phyloP scores from a whole-genome alignment of 35 echinoderm and acorn worm genomes.

The Hemicentrotus pulcherrimus region DNA sequence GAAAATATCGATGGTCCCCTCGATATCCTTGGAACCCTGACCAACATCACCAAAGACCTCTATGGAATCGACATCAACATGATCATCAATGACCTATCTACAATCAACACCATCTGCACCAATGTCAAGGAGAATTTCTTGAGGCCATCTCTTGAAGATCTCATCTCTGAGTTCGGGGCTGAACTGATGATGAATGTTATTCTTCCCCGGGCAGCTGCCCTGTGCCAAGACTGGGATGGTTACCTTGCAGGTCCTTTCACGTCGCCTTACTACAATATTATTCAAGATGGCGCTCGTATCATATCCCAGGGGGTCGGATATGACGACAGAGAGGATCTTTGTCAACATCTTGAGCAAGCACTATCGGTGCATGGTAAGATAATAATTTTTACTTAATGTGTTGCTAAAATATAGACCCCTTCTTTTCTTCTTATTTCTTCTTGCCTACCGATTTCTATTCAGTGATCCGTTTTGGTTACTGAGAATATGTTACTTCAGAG shows the following conservation, averaged over 20 bases:
- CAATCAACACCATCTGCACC: neutral
- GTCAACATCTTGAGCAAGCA: neutral
- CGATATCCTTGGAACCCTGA: neutral
- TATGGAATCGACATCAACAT: constrained; percentile 11
- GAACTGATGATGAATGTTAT: neutral
- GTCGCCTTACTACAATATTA: neutral
- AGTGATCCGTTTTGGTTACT: too few species aligned
- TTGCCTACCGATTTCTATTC: too few species aligned
- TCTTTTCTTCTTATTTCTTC: too few species aligned
- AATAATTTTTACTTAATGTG: too few species aligned
- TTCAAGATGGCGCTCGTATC: neutral
- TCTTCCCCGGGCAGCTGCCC: neutral
- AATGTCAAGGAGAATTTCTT: neutral
- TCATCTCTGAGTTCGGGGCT: neutral
- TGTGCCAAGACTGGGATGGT: neutral
- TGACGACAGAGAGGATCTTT: neutral
- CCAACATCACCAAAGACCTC: neutral
- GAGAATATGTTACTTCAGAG: too few species aligned
- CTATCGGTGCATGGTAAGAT: neutral
- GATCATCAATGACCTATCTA: neutral
- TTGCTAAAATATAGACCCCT: too few species aligned
- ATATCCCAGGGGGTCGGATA: neutral
- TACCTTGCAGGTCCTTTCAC: neutral
- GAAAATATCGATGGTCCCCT: neutral
- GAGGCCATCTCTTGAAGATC: neutral